Evolutionary conservation across 2,113 vertebrate species (phyloP).

Genomic region (Elephas maximus): DNA sequence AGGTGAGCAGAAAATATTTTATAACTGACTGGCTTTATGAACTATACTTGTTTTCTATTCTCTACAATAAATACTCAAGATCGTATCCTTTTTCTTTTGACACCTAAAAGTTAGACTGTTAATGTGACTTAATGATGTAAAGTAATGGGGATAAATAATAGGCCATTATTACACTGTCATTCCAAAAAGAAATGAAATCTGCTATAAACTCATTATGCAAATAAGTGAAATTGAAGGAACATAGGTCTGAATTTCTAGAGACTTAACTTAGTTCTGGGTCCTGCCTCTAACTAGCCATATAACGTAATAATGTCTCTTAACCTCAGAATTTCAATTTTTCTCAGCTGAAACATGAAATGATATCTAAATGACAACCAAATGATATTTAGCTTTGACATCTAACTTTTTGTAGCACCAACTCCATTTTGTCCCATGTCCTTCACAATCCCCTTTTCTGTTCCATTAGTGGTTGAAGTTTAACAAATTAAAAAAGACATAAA

Average conservation of each 20-base stretch:
- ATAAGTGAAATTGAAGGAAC: neutral
- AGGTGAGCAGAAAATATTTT: neutral
- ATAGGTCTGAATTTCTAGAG: neutral
- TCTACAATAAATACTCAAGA: neutral
- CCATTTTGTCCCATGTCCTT: neutral
- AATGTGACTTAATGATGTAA: neutral
- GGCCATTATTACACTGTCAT: neutral
- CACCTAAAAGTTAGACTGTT: slow-evolving; percentile 10
- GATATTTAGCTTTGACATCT: neutral
- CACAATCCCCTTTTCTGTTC: neutral
- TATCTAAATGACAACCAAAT: neutral
- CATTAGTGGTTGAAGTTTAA: neutral
- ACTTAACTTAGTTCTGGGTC: neutral
- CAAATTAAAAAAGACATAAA: neutral
- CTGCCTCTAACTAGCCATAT: neutral
- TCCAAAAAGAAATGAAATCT: slow-evolving; percentile 19
- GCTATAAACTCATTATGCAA: neutral
- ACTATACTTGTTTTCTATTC: neutral
- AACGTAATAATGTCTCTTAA: neutral
- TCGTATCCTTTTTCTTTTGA: neutral
- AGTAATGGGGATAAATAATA: slow-evolving; percentile 25
- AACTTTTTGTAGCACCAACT: neutral
- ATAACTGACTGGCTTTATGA: slow-evolving; percentile 1
- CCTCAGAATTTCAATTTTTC: neutral
- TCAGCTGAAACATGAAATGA: neutral